These are phyloP conservation scores for Strigamia transsilvanica DNA, from an alignment of 2,888 invertebrate genomes.

Conservation along the genomic window DNA sequence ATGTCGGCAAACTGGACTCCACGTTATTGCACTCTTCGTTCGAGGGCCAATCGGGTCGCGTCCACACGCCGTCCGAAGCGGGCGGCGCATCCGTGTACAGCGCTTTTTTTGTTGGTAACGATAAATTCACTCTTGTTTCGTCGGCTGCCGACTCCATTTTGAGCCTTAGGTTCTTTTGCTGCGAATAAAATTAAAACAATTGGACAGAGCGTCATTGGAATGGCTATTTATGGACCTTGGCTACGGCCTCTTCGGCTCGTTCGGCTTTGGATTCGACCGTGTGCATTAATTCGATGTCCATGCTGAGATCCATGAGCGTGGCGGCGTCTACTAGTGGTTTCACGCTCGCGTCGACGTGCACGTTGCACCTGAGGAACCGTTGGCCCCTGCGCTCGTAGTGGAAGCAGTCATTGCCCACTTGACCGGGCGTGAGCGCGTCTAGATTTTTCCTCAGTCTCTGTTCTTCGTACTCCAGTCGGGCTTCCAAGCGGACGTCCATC, in stretches of 20 bases:
- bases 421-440: background rate
- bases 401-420: constrained; percentile 58
- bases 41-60: constrained; percentile 68
- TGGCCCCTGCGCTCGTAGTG: constrained; percentile 59
- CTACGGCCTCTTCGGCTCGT: constrained; percentile 45
- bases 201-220: background rate
- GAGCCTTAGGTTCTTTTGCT: constrained; percentile 57
- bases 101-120: constrained; percentile 62
- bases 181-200: background rate
- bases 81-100: background rate
- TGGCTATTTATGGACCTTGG: constrained; percentile 7
- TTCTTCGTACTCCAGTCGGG: constrained; percentile 64
- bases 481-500: constrained; percentile 63
- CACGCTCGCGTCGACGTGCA: constrained; percentile 55
- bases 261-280: constrained; percentile 52
- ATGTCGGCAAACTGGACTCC: constrained; percentile 66
- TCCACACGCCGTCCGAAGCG: constrained; percentile 60
- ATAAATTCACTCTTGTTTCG: constrained; percentile 69
- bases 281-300: constrained; percentile 50
- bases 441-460: constrained; percentile 60
- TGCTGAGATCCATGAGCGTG: constrained; percentile 35
- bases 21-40: constrained; percentile 62
- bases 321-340: background rate
- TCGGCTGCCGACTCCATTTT: constrained; percentile 54
- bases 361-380: constrained; percentile 59